Percentiles rank a stretch among this genome's conserved stretches.
Evolutionary conservation across 2,888 invertebrate species (phyloP).

Genomic region (Nymphalis c-album): DNA sequence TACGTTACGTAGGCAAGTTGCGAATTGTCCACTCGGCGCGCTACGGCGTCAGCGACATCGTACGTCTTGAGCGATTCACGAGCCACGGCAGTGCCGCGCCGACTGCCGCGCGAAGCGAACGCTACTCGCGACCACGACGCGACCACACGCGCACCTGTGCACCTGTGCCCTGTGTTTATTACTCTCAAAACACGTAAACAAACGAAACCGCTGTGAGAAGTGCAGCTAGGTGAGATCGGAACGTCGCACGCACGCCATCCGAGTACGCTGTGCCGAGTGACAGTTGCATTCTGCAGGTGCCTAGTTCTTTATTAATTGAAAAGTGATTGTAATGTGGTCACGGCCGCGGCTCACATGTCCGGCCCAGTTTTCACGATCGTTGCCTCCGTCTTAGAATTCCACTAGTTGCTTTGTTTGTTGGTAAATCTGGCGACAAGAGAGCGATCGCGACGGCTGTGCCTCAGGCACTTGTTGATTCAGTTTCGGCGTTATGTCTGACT

Average conservation of each 20-base stretch:
- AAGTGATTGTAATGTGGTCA: slow-evolving; percentile 80
- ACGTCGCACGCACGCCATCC: slow-evolving; percentile 53
- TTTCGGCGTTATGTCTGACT: slow-evolving; percentile 13
- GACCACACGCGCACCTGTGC: slow-evolving; percentile 54
- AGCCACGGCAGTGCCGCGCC: slow-evolving; percentile 52
- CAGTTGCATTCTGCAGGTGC: slow-evolving; percentile 78
- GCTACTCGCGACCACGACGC: slow-evolving; percentile 41
- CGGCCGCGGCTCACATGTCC: slow-evolving; percentile 79
- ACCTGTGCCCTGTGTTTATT: slow-evolving; percentile 65
- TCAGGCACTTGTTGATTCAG: slow-evolving; percentile 30
- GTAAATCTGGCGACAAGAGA: slow-evolving; percentile 44
- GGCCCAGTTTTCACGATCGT: slow-evolving; percentile 77
- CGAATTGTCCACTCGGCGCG: slow-evolving; percentile 63
- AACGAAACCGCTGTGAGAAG: slow-evolving; percentile 54
- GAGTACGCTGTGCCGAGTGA: slow-evolving; percentile 54
- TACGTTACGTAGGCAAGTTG: slow-evolving; percentile 71
- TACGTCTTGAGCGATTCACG: slow-evolving; percentile 29
- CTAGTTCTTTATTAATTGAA: slow-evolving; percentile 78
- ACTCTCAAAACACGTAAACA: slow-evolving; percentile 70
- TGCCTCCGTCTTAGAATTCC: slow-evolving; percentile 57
- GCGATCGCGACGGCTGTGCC: slow-evolving; percentile 39
- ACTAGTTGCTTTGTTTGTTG: slow-evolving; percentile 73
- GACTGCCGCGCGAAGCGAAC: slow-evolving; percentile 48
- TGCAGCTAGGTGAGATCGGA: slow-evolving; percentile 59
- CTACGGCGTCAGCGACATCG: slow-evolving; percentile 35